Evolutionary conservation across 1,140 invertebrate species (phyloP).

Genomic region (Sminthurides bifidus): DNA sequence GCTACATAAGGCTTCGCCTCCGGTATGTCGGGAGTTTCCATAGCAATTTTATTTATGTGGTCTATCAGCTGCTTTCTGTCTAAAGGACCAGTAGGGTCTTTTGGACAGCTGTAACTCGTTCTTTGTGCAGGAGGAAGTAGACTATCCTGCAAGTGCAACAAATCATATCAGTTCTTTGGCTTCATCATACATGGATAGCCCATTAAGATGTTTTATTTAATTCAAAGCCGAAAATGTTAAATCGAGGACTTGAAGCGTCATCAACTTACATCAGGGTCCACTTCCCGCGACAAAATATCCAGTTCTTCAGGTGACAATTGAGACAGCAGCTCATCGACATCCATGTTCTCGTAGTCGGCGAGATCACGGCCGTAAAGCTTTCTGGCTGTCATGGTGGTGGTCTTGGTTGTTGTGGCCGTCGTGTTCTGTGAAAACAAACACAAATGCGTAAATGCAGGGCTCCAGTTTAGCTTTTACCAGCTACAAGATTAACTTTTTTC

Average conservation of each 20-base stretch:
- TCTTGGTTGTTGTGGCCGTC: slow-evolving; percentile 69
- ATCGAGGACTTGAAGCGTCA: background rate
- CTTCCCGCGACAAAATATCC: slow-evolving; percentile 92
- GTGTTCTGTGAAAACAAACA: slow-evolving; percentile 48
- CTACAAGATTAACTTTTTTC: too few species aligned
- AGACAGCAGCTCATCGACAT: slow-evolving; percentile 89
- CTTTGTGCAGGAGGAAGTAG: slow-evolving; percentile 91
- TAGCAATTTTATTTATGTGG: slow-evolving; percentile 93
- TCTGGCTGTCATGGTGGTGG: slow-evolving; percentile 72
- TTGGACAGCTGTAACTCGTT: slow-evolving; percentile 89
- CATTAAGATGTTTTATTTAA: background rate
- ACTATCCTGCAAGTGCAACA: slow-evolving; percentile 81
- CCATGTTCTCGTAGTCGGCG: slow-evolving; percentile 86
- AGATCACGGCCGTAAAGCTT: slow-evolving; percentile 87
- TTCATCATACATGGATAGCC: too few species aligned
- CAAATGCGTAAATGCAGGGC: too few species aligned
- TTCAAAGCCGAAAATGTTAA: background rate
- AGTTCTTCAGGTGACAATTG: slow-evolving; percentile 92
- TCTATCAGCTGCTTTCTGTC: slow-evolving; percentile 93
- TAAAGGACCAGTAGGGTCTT: slow-evolving; percentile 85
- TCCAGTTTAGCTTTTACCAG: background rate
- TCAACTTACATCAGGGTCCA: slow-evolving; percentile 93
- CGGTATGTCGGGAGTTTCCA: slow-evolving; percentile 93
- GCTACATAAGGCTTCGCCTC: slow-evolving; percentile 86
- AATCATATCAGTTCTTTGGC: too few species aligned